Percentiles rank a stretch among this genome's conserved stretches.
Conservation (phyloP, 2,797 vertebrate genomes). For the Pseudomugil tenellus region DNA sequence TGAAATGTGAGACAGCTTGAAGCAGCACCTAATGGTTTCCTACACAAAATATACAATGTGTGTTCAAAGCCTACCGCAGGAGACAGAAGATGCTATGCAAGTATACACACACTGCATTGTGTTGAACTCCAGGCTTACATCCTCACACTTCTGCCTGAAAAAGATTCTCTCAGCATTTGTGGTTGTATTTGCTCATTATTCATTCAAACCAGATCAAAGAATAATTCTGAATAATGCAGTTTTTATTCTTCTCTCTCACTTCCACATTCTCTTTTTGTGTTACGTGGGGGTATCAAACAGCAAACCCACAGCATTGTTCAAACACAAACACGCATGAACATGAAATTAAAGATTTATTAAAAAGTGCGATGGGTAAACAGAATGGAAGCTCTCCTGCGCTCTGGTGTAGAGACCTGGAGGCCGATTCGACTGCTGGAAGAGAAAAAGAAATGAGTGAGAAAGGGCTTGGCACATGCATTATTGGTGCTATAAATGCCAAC, state of each 20-base stretch:
- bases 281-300: slow-evolving; percentile 47
- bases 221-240: slow-evolving; percentile 50
- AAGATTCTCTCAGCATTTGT: slow-evolving; percentile 13
- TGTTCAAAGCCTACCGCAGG: neutral
- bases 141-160: neutral
- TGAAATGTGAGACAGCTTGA: too few relatives aligned
- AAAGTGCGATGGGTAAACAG: slow-evolving; percentile 30
- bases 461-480: neutral
- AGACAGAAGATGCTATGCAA: neutral
- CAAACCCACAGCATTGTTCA: slow-evolving; percentile 35
- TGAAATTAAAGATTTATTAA: slow-evolving; percentile 53
- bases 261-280: slow-evolving; percentile 20
- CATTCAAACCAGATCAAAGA: slow-evolving; percentile 61
- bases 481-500: neutral
- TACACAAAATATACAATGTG: neutral
- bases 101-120: neutral
- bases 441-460: neutral
- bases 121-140: neutral
- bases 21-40: neutral
- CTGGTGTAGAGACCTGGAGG: slow-evolving; percentile 46
- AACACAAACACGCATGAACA: slow-evolving; percentile 41
- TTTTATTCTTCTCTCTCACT: slow-evolving; percentile 30
- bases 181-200: slow-evolving; percentile 39
- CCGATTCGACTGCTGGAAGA: slow-evolving; percentile 55
- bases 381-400: neutral